Base-by-base conservation (phyloP, 2,888 invertebrate species). In the Agrotis puta region DNA sequence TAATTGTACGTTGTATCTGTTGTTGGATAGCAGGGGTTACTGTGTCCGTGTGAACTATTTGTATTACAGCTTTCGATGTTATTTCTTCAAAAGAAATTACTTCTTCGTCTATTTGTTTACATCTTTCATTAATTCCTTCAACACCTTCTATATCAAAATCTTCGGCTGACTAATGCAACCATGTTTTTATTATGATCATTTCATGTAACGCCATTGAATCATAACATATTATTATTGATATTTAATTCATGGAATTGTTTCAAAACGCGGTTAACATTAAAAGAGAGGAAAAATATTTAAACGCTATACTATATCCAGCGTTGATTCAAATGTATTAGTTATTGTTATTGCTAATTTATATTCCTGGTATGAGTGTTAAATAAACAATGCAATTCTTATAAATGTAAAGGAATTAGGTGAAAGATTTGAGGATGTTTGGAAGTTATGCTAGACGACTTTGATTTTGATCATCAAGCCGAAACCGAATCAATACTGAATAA, bases 221-320 rank as follows among this genome's bases (percentile, higher is more conserved):
- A 77, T 58, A 27, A 27, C 48, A 69, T 50, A 33, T 64, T 69
- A 62, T 70, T 70, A 58, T 77, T 77, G 39, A 65, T 58, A 61
- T 70, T 63, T 47, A 58, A 65, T 81, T 81, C 64, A 70, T 43
- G 16, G 77, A 78, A 78, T 16, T 51, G 16, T 47, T 72, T 61
- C 54, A 48, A 63, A 78, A 51, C 45, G 82, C 22, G 66, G 66
- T 82, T 20, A 64, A 47, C 39, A 22, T 59, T 57, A 61, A 66
- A 59, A 78, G 73, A 78, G 72, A 78, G 79, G 79, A 82, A 82
- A 82, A 82, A 27, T 51, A 65, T 33, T 70, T 51, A 71, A 66
- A 82, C 56, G n/a, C 56, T 56, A 47, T 56, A 56, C 18, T 50
- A 48, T 72, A 79, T 57, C 39, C 47, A 57, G 51, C 61, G 53